Evolutionary conservation across 2,113 vertebrate species (phyloP).

Genomic region (Perca flavescens): DNA sequence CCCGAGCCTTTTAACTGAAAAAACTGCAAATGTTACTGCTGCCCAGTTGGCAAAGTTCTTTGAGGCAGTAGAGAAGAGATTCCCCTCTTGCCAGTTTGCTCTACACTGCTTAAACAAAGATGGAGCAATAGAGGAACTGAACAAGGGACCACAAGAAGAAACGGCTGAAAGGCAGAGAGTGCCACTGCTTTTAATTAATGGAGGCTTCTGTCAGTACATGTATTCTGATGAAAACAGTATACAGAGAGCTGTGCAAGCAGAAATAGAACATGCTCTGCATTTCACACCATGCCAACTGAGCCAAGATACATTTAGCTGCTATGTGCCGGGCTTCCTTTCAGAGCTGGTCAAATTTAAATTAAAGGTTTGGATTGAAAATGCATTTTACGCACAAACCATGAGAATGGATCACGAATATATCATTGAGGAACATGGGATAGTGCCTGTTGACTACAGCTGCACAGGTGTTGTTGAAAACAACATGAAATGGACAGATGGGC

Average conservation of each 20-base stretch:
- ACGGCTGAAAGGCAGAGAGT: neutral
- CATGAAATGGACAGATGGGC: slow-evolving; percentile 75
- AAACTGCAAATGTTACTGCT: neutral
- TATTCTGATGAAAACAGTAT: slow-evolving; percentile 10
- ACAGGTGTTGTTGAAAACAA: slow-evolving; percentile 80
- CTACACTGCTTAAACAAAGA: slow-evolving; percentile 20
- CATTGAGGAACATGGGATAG: slow-evolving; percentile 57
- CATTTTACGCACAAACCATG: slow-evolving; percentile 67
- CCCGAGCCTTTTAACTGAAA: neutral
- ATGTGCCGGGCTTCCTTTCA: slow-evolving; percentile 65
- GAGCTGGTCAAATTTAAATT: slow-evolving; percentile 60
- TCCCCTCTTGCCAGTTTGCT: slow-evolving; percentile 46
- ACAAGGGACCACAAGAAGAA: neutral
- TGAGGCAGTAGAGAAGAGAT: slow-evolving; percentile 17
- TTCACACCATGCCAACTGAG: slow-evolving; percentile 54
- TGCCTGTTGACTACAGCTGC: slow-evolving; percentile 77
- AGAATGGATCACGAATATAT: slow-evolving; percentile 67
- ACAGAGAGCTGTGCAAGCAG: slow-evolving; percentile 7
- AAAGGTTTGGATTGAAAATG: slow-evolving; percentile 77
- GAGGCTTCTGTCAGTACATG: slow-evolving; percentile 54
- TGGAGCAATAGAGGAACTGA: slow-evolving; percentile 5
- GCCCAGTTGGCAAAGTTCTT: slow-evolving; percentile 58
- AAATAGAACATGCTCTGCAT: slow-evolving; percentile 11
- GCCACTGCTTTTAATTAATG: slow-evolving; percentile 20
- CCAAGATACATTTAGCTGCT: neutral